Evolutionary conservation across 2,797 vertebrate genomes (phyloP).

Genomic region (Echeneis naucrates): DNA sequence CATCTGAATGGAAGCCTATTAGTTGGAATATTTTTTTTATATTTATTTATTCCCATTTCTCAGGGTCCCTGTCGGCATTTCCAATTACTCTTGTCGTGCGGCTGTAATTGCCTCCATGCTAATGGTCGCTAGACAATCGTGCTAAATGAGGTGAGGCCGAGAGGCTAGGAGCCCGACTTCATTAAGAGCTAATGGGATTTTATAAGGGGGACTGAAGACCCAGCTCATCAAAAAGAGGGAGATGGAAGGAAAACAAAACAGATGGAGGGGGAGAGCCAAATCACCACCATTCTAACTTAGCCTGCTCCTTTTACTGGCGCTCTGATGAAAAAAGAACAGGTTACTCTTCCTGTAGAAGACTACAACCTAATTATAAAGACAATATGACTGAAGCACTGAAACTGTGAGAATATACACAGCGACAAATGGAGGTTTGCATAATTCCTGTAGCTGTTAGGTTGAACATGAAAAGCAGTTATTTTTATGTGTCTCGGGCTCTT

Average conservation of each 20-base stretch:
- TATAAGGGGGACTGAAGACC: constrained; percentile 89
- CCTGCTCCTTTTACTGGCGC: constrained; percentile 62
- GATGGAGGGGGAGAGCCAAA: constrained; percentile 85
- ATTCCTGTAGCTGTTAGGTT: constrained; percentile 46
- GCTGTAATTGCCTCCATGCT: constrained; percentile 99
- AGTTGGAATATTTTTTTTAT: constrained; percentile 92
- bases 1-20: constrained; percentile 95
- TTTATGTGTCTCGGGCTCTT: constrained; percentile 42
- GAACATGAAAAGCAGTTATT: constrained; percentile 55
- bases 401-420: constrained; percentile 36
- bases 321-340: constrained; percentile 54
- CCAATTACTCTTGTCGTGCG: constrained; percentile 99
- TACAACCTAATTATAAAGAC: constrained; percentile 58
- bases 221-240: constrained; percentile 88
- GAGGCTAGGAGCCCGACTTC: constrained; percentile 99
- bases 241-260: constrained; percentile 88
- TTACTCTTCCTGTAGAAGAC: constrained; percentile 55
- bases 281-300: constrained; percentile 76
- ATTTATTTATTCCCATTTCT: constrained; percentile 99
- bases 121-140: constrained; percentile 99
- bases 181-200: constrained; percentile 99
- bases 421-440: constrained; percentile 44
- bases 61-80: constrained; percentile 99
- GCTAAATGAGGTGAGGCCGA: constrained; percentile 99
- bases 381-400: constrained; percentile 44